Percentiles rank a stretch among this genome's conserved stretches.
Conservation (phyloP, 2,888 invertebrate genomes). For the Machimus rusticus region DNA sequence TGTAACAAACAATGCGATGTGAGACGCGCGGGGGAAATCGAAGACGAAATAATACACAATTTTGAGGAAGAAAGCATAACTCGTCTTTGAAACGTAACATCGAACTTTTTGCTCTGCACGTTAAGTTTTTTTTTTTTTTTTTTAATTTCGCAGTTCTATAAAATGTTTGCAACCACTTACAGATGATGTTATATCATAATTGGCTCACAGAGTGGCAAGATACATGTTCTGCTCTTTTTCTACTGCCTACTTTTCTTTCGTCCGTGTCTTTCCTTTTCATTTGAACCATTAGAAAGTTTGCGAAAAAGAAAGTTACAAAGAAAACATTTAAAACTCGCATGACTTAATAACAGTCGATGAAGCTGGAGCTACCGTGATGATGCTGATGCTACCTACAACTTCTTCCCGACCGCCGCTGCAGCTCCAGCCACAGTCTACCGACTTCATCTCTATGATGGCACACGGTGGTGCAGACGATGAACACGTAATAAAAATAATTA, state of each 20-base stretch:
- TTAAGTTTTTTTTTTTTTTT: background rate
- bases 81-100: background rate
- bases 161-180: background rate
- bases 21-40: background rate
- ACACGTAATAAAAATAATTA: background rate
- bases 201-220: background rate
- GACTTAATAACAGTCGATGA: background rate
- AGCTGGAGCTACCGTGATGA: background rate
- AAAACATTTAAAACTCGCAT: background rate
- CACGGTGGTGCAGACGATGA: background rate
- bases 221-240: background rate
- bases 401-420: background rate
- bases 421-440: background rate
- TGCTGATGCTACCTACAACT: background rate
- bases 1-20: background rate
- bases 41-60: background rate
- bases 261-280: background rate
- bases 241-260: background rate
- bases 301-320: background rate
- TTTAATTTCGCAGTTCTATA: background rate
- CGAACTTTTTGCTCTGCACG: background rate
- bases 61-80: background rate
- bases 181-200: background rate
- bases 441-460: background rate
- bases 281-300: background rate